Percentiles rank a stretch among this genome's conserved stretches.
phyloP scores from a whole-genome alignment of 1,140 invertebrate species.

The Cyphomyrmex costatus region DNA sequence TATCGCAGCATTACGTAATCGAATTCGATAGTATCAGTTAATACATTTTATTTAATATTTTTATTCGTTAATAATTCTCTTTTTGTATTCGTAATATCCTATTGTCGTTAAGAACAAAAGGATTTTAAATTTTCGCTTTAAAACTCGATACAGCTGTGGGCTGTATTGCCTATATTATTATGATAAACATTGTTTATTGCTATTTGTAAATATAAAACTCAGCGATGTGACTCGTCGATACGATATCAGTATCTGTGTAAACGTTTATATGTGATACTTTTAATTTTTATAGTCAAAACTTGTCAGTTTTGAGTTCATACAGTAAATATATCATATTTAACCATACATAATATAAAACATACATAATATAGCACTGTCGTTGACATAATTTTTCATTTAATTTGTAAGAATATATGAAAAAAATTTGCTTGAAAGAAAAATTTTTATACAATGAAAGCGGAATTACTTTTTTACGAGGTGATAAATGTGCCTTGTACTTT shows the following conservation, averaged over 20 bases:
- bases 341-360: not conserved
- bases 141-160: not conserved
- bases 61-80: not conserved
- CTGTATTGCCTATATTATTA: not conserved
- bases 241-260: not conserved
- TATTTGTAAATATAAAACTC: conserved; percentile 9
- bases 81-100: not conserved
- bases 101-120: not conserved
- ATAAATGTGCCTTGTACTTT: not conserved
- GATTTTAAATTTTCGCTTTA: not conserved
- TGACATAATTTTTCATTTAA: not conserved
- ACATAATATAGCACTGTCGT: not conserved
- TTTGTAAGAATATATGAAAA: not conserved
- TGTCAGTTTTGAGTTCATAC: not conserved
- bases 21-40: not conserved
- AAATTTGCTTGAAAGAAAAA: not conserved
- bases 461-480: not conserved
- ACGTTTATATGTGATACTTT: not conserved
- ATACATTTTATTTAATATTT: not conserved
- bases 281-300: not conserved
- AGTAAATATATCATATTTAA: not conserved
- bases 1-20: not conserved
- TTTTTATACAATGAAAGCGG: not conserved
- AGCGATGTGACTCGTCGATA: not conserved
- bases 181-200: not conserved